phyloP scores from a whole-genome alignment of 2,888 invertebrate genomes.

The Listrodromus nycthemerus region DNA sequence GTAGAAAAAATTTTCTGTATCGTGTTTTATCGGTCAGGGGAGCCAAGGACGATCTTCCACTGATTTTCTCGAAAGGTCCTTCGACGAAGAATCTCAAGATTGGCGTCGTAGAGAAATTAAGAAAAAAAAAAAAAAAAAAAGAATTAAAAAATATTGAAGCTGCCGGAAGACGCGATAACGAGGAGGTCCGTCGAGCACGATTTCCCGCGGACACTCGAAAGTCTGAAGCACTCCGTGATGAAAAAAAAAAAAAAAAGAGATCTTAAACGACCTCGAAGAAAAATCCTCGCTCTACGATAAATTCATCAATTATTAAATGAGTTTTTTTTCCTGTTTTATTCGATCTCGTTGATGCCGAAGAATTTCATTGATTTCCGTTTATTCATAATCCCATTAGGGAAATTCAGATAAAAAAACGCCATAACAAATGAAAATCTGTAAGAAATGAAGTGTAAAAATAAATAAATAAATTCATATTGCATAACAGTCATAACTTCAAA shows the following conservation, averaged over 20 bases:
- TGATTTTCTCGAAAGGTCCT: constrained; percentile 20
- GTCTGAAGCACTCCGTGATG: not conserved
- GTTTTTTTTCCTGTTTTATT: no score
- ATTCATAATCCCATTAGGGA: no score
- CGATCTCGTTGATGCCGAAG: no score
- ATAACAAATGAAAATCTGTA: no score
- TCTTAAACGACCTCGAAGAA: not conserved
- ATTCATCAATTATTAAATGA: no score
- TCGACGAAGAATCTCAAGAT: not conserved
- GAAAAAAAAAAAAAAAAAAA: constrained; percentile 9
- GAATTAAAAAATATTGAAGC: constrained; percentile 19
- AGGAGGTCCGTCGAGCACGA: constrained; percentile 12
- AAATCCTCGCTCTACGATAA: no score
- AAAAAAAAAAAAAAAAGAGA: not conserved
- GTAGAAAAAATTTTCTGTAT: not conserved
- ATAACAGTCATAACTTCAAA: no score
- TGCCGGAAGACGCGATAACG: constrained; percentile 14
- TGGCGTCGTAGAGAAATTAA: no score
- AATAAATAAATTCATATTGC: no score
- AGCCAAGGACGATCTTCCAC: constrained; percentile 32
- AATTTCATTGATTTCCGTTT: no score
- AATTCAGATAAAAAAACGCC: no score
- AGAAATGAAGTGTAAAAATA: no score
- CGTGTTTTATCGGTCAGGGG: not conserved
- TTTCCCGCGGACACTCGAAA: constrained; percentile 1